A percentile compares a stretch with the other conserved stretches of the same genome.
These are phyloP conservation scores for Emberiza fucata DNA, from an alignment of 2,113 vertebrate species.

Conservation along the genomic window DNA sequence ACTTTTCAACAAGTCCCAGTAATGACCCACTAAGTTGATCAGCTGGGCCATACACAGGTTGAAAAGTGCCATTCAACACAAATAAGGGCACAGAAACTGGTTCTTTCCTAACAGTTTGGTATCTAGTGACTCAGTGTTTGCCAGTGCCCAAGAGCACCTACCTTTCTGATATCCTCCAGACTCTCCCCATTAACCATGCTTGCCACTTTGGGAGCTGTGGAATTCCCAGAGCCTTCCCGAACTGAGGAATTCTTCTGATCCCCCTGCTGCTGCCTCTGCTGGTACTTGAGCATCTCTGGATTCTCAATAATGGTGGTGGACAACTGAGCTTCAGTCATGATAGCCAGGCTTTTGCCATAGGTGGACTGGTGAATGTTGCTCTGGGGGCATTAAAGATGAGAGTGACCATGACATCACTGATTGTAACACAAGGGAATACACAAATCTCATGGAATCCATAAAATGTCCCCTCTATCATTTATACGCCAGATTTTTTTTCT, in stretches of 20 bases:
- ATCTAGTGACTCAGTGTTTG: background rate
- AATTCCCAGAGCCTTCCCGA: constrained; percentile 65
- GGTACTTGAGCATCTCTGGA: constrained; percentile 97
- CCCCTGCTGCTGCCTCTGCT: constrained; percentile 80
- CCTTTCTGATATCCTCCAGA: constrained; percentile 96
- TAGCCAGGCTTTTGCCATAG: constrained; percentile 95
- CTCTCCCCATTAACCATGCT: constrained; percentile 96
- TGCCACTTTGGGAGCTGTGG: constrained; percentile 81
- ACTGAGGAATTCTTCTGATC: constrained; percentile 69
- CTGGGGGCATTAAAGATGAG: constrained; percentile 59
- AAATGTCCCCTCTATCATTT: background rate
- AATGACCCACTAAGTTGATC: background rate
- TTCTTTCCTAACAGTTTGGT: background rate
- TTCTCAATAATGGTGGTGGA: constrained; percentile 97
- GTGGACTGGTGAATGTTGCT: constrained; percentile 97
- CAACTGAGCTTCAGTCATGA: constrained; percentile 91
- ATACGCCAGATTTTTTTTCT: background rate
- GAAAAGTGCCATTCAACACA: background rate
- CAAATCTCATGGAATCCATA: background rate
- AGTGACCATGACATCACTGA: background rate
- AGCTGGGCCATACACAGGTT: background rate
- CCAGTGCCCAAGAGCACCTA: constrained; percentile 18
- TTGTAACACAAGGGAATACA: background rate
- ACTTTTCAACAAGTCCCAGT: background rate
- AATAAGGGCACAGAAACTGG: background rate